Conservation (phyloP, 2,888 invertebrate genomes). For the Meteorus colon region DNA sequence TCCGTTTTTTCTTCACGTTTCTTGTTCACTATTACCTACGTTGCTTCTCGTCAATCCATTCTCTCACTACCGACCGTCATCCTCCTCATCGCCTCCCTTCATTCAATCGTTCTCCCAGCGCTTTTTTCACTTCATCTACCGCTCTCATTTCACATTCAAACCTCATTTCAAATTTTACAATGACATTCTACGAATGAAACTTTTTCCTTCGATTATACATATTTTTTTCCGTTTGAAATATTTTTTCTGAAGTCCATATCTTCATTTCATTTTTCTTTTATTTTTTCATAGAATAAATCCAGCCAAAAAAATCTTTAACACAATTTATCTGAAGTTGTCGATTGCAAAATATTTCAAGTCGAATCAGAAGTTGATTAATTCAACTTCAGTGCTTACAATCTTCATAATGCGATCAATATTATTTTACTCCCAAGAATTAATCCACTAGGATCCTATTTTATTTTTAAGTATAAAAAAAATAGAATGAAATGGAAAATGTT, state of each 20-base stretch:
- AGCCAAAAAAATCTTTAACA: not conserved
- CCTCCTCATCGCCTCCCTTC: conserved; percentile 4
- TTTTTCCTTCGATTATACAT: not conserved
- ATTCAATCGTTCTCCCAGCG: conserved; percentile 19
- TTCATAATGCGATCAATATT: too few species aligned
- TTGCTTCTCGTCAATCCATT: conserved; percentile 17
- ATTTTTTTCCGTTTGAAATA: not conserved
- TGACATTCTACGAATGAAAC: conserved; percentile 32
- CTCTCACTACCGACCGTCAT: not conserved
- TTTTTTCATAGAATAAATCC: not conserved
- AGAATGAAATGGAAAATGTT: too few species aligned
- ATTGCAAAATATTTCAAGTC: not conserved
- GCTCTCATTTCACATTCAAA: not conserved
- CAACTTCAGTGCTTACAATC: too few species aligned
- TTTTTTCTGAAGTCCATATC: not conserved
- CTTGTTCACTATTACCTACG: conserved; percentile 39
- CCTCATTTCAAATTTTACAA: not conserved
- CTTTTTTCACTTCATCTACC: conserved; percentile 12
- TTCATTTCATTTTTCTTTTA: not conserved
- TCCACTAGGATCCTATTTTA: too few species aligned
- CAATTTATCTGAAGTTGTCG: not conserved
- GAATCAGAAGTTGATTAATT: too few species aligned
- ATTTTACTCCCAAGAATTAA: too few species aligned
- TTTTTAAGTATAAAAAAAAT: too few species aligned
- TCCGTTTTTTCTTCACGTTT: conserved; percentile 39